Conservation (phyloP, 2,797 vertebrate species). For the Anas capensis region DNA sequence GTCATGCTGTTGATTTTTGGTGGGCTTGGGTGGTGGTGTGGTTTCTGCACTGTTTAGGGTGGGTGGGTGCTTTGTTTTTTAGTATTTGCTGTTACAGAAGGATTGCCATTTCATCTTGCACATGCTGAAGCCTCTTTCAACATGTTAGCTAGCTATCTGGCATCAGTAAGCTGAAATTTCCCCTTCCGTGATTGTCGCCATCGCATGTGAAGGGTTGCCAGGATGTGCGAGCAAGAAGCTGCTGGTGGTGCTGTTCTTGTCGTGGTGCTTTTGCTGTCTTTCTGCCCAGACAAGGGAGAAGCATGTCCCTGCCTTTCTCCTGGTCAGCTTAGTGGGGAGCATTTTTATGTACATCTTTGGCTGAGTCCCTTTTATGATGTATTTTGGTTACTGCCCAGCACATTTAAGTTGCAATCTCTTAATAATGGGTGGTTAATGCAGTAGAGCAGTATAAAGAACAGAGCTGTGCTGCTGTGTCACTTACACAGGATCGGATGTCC, state of each 20-base stretch:
- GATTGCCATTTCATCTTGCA: neutral
- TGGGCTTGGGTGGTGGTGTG: neutral
- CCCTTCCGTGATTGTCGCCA: neutral
- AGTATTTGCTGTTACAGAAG: neutral
- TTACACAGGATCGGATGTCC: neutral
- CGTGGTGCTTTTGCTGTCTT: neutral
- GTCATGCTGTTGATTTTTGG: neutral
- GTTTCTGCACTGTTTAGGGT: too few species aligned
- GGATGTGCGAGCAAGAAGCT: neutral
- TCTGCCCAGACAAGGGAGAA: neutral
- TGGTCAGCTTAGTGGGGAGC: neutral
- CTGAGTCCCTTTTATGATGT: neutral
- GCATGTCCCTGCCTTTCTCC: neutral
- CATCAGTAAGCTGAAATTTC: neutral
- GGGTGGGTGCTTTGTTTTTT: neutral
- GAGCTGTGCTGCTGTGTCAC: neutral
- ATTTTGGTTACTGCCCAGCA: neutral
- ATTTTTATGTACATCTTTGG: neutral
- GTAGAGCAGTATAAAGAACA: neutral
- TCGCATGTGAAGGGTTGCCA: accelerated
- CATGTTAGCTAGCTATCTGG: neutral
- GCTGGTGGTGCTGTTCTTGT: neutral
- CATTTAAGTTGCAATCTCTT: neutral
- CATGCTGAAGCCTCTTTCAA: neutral
- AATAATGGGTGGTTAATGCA: neutral